Evolutionary conservation across 2,797 vertebrate species (phyloP).

Genomic region (Garrulus glandarius): DNA sequence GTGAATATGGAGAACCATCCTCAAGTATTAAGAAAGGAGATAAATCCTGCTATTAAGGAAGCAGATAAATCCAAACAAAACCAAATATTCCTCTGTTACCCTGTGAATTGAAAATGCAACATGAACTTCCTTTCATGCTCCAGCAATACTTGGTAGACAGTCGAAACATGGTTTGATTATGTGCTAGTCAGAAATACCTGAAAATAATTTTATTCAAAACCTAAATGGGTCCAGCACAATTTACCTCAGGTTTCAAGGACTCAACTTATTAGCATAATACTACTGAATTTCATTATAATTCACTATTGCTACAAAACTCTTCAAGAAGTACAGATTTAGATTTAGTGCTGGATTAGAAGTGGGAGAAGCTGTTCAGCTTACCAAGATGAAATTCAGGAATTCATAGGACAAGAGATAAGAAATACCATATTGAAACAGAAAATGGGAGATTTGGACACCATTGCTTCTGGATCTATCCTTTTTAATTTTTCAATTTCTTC

Average conservation of each 20-base stretch:
- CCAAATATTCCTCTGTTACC: background rate
- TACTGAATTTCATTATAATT: background rate
- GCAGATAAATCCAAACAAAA: background rate
- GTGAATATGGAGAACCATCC: background rate
- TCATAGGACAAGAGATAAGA: background rate
- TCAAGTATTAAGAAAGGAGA: background rate
- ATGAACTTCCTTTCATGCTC: background rate
- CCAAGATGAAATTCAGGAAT: background rate
- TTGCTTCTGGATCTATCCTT: background rate
- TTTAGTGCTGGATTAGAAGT: background rate
- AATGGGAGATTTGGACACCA: background rate
- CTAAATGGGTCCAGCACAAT: slow-evolving; percentile 4
- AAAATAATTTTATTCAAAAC: background rate
- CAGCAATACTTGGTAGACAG: background rate
- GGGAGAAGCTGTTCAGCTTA: background rate
- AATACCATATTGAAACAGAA: background rate
- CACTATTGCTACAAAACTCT: background rate
- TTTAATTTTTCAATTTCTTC: background rate
- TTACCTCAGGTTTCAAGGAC: slow-evolving; percentile 17
- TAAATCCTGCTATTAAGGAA: background rate
- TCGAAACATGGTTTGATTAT: slow-evolving; percentile 30
- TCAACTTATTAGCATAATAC: background rate
- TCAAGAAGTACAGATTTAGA: background rate
- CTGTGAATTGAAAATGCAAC: background rate
- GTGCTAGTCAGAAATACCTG: background rate